phyloP scores from a whole-genome alignment of 2,113 vertebrate species.

The Tor tambroides region DNA sequence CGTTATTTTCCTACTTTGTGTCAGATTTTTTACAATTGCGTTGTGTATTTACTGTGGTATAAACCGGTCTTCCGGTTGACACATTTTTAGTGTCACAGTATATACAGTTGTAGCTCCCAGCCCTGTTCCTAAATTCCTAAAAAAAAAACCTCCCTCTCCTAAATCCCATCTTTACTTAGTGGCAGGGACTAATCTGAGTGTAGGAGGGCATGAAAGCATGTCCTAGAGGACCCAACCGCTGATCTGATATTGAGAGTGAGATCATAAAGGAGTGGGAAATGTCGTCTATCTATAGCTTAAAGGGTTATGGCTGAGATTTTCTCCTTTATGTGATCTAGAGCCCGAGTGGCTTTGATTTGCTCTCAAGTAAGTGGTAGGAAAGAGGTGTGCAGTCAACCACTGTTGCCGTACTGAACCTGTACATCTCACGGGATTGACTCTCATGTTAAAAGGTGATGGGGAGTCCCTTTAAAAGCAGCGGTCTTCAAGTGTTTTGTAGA shows the following conservation, averaged over 20 bases:
- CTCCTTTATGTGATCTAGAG: background rate
- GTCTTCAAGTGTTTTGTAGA: background rate
- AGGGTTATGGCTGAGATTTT: slow-evolving; percentile 30
- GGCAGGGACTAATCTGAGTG: slow-evolving; percentile 16
- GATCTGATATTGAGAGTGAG: slow-evolving; percentile 35
- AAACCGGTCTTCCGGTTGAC: background rate
- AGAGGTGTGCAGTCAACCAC: background rate
- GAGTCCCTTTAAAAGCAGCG: background rate
- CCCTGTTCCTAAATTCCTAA: background rate
- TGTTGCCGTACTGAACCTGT: background rate
- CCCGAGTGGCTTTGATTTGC: slow-evolving; percentile 5
- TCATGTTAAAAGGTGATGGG: background rate
- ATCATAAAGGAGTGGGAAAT: background rate
- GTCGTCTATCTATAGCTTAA: slow-evolving; percentile 27
- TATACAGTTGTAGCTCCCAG: background rate
- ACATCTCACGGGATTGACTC: slow-evolving; percentile 3
- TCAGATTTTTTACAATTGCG: background rate
- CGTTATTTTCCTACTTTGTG: background rate
- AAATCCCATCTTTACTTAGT: slow-evolving; percentile 7
- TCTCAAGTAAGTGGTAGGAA: background rate
- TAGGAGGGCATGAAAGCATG: slow-evolving; percentile 3
- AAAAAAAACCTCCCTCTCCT: background rate
- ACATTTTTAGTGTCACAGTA: background rate
- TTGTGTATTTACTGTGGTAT: background rate
- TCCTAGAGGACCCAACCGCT: slow-evolving; percentile 7